A percentile compares a stretch with the other conserved stretches of the same genome.
Conservation (phyloP, 2,888 invertebrate genomes). For the Agrotis segetum region DNA sequence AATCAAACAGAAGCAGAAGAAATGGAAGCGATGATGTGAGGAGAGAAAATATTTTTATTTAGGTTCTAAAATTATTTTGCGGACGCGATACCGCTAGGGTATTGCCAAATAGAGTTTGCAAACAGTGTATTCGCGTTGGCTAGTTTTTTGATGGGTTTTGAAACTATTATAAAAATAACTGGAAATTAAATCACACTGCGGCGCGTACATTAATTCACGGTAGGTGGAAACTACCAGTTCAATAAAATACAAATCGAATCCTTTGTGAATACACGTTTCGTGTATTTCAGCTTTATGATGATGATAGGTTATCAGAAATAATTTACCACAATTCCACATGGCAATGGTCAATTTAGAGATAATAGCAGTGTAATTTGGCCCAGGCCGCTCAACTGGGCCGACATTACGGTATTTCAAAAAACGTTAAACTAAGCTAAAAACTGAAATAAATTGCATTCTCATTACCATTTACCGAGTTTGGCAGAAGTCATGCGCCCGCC, state of each 20-base stretch:
- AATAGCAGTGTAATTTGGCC: conserved; percentile 52
- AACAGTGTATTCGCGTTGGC: not conserved
- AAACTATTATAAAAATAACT: conserved; percentile 26
- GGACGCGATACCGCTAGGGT: not conserved
- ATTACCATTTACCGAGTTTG: conserved; percentile 86
- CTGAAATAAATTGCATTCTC: conserved; percentile 82
- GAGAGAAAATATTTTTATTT: not conserved
- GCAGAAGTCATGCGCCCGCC: conserved; percentile 81
- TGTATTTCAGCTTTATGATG: conserved; percentile 52
- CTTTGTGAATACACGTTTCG: conserved; percentile 41
- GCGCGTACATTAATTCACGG: conserved; percentile 13
- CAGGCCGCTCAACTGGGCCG: conserved; percentile 18
- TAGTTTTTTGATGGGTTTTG: conserved; percentile 12
- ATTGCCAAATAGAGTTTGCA: conserved; percentile 13
- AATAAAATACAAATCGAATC: conserved; percentile 47
- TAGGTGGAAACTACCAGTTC: conserved; percentile 33
- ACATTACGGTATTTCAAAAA: conserved; percentile 52
- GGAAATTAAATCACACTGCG: conserved; percentile 24
- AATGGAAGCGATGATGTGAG: conserved; percentile 8
- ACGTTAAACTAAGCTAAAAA: conserved; percentile 63
- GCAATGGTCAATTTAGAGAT: conserved; percentile 54
- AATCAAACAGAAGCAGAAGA: conserved; percentile 25
- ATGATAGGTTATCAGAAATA: conserved; percentile 59
- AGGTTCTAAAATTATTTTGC: no score
- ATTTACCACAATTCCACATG: conserved; percentile 53